Evolutionary conservation across 1,140 invertebrate species (phyloP).

Genomic region (Drosophila kohkoa): DNA sequence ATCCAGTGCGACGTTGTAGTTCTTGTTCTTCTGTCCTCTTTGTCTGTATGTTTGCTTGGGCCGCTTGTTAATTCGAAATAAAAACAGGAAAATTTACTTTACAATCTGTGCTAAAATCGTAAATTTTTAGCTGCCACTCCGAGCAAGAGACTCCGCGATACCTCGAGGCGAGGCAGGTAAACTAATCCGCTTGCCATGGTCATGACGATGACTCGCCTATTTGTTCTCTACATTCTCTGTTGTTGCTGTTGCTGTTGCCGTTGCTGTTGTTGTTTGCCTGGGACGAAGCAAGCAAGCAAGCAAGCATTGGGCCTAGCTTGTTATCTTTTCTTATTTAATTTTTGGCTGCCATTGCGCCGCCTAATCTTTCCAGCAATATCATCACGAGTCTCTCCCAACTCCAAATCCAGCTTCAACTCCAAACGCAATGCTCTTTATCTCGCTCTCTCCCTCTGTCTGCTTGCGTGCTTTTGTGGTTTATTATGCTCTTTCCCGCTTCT

Average conservation of each 20-base stretch:
- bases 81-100: slow-evolving; percentile 83
- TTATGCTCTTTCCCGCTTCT: no score
- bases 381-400: slow-evolving; percentile 55
- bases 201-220: slow-evolving; percentile 64
- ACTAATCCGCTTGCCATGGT: slow-evolving; percentile 78
- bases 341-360: slow-evolving; percentile 73
- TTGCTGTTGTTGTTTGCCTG: slow-evolving; percentile 49
- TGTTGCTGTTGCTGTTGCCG: slow-evolving; percentile 7
- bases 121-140: slow-evolving; percentile 69
- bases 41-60: slow-evolving; percentile 49
- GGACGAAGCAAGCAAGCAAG: slow-evolving; percentile 4
- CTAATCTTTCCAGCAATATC: slow-evolving; percentile 80
- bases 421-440: slow-evolving; percentile 13
- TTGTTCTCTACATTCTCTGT: slow-evolving; percentile 56
- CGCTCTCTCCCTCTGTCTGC: neutral
- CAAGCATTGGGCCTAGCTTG: slow-evolving; percentile 62
- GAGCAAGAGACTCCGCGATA: slow-evolving; percentile 57
- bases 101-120: slow-evolving; percentile 82
- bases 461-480: no score
- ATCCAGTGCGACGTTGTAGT: slow-evolving; percentile 13
- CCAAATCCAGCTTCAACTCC: slow-evolving; percentile 2
- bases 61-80: slow-evolving; percentile 80
- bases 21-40: slow-evolving; percentile 15
- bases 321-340: slow-evolving; percentile 82
- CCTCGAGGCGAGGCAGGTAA: slow-evolving; percentile 36